phyloP scores from a whole-genome alignment of 92 coral and sea anemone species.

The Palythoa heliodiscus region DNA sequence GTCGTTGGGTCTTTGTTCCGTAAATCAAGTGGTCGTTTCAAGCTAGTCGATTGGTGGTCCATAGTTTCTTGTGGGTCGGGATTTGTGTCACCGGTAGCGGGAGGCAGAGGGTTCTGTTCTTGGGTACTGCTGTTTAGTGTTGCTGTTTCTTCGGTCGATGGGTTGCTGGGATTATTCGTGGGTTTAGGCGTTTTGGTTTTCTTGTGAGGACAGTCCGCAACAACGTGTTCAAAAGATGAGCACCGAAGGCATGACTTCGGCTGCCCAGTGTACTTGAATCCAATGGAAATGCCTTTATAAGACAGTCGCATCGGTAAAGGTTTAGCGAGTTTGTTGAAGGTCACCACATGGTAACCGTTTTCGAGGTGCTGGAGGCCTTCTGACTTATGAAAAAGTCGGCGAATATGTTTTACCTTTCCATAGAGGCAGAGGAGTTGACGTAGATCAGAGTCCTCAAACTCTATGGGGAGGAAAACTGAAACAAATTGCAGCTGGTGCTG shows the following conservation, averaged over 20 bases:
- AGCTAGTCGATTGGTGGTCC: background rate
- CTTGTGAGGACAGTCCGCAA: background rate
- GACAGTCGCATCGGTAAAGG: background rate
- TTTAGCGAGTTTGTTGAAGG: background rate
- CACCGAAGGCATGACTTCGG: background rate
- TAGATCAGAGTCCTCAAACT: background rate
- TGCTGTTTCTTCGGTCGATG: background rate
- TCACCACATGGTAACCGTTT: conserved; percentile 30
- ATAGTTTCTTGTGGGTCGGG: background rate
- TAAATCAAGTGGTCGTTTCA: background rate
- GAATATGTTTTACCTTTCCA: background rate
- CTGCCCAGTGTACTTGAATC: conserved; percentile 2
- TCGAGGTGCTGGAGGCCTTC: conserved; percentile 14
- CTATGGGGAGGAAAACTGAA: background rate
- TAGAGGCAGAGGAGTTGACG: background rate
- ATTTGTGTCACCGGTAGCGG: background rate
- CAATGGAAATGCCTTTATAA: too few species aligned
- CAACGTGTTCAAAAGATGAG: too few species aligned
- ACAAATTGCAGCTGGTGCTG: background rate
- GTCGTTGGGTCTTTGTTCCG: background rate
- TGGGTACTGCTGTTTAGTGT: background rate
- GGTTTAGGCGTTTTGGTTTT: background rate
- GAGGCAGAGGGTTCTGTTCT: background rate
- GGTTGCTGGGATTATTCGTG: too few species aligned
- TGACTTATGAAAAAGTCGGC: conserved; percentile 5